Conservation (phyloP, 2,888 invertebrate species). For the Dolichomitus sp. region DNA sequence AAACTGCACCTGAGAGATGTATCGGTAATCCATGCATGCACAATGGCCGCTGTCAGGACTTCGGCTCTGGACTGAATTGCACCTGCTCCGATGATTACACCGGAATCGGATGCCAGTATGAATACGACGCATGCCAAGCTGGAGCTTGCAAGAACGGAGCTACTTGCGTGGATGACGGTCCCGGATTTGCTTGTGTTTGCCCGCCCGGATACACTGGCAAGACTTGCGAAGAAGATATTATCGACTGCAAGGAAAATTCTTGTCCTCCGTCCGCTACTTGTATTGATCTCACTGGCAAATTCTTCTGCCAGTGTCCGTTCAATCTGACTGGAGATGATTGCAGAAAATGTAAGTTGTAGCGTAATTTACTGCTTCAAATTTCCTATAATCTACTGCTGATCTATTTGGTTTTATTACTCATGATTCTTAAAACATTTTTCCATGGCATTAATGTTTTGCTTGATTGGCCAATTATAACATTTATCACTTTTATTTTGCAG, state of each 20-base stretch:
- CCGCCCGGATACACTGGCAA: constrained; percentile 92
- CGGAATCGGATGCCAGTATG: constrained; percentile 97
- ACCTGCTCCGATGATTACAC: constrained; percentile 95
- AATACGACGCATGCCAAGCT: constrained; percentile 96
- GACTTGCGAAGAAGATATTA: constrained; percentile 96
- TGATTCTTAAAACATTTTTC: background rate
- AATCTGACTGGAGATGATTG: constrained; percentile 99
- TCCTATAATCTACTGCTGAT: background rate
- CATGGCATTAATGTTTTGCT: constrained; percentile 12
- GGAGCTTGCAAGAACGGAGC: constrained; percentile 98
- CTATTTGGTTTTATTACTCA: background rate
- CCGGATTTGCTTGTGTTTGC: constrained; percentile 95
- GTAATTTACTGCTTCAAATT: background rate
- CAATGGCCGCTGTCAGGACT: constrained; percentile 97
- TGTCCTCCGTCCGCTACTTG: constrained; percentile 98
- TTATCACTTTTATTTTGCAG: constrained; percentile 87
- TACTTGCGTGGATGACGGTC: constrained; percentile 94
- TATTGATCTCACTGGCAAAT: constrained; percentile 95
- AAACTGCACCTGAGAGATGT: constrained; percentile 98
- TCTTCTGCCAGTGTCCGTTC: constrained; percentile 98
- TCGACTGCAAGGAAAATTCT: constrained; percentile 97
- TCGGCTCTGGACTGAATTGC: constrained; percentile 97
- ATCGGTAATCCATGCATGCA: constrained; percentile 98
- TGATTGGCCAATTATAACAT: constrained; percentile 19
- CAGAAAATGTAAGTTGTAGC: constrained; percentile 92